Conservation (phyloP, 2,888 invertebrate genomes). For the Petrolisthes manimaculis region DNA sequence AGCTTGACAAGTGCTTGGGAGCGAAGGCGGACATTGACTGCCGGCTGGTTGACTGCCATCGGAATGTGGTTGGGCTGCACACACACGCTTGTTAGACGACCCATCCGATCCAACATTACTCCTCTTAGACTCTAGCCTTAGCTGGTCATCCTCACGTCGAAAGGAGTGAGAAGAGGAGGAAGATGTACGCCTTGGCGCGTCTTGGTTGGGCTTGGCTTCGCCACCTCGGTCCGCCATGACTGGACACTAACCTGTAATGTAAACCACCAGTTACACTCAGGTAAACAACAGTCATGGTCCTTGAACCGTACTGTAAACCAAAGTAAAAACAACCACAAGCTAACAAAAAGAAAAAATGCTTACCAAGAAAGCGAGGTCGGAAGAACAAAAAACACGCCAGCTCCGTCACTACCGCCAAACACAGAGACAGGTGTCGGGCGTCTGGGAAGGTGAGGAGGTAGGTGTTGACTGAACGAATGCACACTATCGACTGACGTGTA, state of each 20-base stretch:
- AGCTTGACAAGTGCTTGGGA: neutral
- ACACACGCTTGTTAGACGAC: neutral
- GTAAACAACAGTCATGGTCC: neutral
- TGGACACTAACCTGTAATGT: neutral
- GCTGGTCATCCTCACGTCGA: neutral
- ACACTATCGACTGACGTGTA: neutral
- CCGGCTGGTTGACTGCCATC: neutral
- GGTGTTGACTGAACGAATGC: neutral
- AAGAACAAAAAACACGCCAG: too few species aligned
- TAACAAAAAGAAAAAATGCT: neutral
- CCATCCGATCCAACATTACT: neutral
- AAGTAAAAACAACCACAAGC: neutral
- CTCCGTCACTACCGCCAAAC: too few species aligned
- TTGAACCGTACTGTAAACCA: neutral
- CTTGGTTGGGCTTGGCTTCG: too few species aligned
- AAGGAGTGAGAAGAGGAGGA: conserved; percentile 11
- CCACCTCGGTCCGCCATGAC: too few species aligned
- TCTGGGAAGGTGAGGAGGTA: too few species aligned
- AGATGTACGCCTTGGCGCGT: too few species aligned
- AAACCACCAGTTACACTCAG: conserved; percentile 12
- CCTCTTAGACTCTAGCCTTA: conserved; percentile 1
- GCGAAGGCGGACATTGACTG: too few species aligned
- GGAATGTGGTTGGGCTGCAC: neutral
- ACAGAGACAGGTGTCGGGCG: too few species aligned
- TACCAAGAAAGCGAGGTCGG: neutral